Percentiles rank a stretch among this genome's conserved stretches.
phyloP scores from a whole-genome alignment of 2,113 vertebrate genomes.

The Misgurnus anguillicaudatus region DNA sequence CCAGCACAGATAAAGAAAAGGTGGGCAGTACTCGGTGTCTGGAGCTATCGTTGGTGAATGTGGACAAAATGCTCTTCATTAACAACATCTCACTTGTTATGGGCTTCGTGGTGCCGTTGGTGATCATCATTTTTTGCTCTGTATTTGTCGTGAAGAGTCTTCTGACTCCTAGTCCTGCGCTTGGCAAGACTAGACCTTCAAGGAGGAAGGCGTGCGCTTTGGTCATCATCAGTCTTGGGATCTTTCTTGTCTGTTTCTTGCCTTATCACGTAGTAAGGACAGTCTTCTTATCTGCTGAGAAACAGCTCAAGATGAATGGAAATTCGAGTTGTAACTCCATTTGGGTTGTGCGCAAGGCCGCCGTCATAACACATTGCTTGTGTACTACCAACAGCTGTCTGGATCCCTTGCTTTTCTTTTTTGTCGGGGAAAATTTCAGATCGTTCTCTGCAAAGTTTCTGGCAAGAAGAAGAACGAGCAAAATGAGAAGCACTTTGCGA shows the following conservation, averaged over 20 bases:
- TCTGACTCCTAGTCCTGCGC: constrained; percentile 54
- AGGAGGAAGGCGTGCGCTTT: constrained; percentile 71
- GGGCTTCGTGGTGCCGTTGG: constrained; percentile 73
- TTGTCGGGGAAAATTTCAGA: constrained; percentile 76
- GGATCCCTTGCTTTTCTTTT: constrained; percentile 81
- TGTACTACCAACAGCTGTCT: constrained; percentile 75
- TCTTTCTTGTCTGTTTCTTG: constrained; percentile 78
- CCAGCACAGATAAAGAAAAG: background rate
- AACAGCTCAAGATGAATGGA: background rate
- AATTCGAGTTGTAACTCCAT: constrained; percentile 3
- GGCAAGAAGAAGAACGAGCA: background rate
- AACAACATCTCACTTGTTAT: constrained; percentile 63
- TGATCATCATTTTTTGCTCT: constrained; percentile 70
- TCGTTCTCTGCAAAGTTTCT: constrained; percentile 20
- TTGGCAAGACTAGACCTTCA: background rate
- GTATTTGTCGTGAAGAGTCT: constrained; percentile 63
- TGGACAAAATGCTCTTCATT: constrained; percentile 39
- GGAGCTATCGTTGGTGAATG: constrained; percentile 57
- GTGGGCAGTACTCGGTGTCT: constrained; percentile 55
- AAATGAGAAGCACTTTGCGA: background rate
- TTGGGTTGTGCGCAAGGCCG: constrained; percentile 57
- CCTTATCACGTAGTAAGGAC: constrained; percentile 75
- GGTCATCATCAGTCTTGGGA: constrained; percentile 69
- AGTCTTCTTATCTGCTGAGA: constrained; percentile 54
- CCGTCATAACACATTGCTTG: constrained; percentile 68